phyloP scores from a whole-genome alignment of 1,140 invertebrate species.

The Cataglyphis hispanica region DNA sequence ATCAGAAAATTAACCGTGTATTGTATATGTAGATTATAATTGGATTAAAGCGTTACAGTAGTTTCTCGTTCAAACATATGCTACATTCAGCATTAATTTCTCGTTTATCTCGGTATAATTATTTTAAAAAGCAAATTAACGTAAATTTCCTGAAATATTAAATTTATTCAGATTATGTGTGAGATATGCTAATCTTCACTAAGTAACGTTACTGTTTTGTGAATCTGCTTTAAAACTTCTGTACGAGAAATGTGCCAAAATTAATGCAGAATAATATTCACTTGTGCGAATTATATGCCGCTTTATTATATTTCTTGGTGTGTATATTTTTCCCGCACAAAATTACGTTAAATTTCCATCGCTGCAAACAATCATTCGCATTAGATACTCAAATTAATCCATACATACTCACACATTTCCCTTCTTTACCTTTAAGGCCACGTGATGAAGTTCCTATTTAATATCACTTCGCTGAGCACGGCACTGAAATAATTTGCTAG shows the following conservation, averaged over 20 bases:
- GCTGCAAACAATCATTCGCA: neutral
- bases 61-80: neutral
- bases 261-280: conserved; percentile 14
- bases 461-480: conserved; percentile 21
- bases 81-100: conserved; percentile 22
- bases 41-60: neutral
- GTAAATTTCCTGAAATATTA: conserved; percentile 1
- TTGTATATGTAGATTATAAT: neutral
- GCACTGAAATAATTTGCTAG: conserved; percentile 56
- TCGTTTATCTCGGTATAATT: conserved; percentile 16
- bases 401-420: neutral
- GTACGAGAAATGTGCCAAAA: neutral
- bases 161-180: neutral
- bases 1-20: neutral
- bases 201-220: conserved; percentile 3
- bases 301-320: neutral
- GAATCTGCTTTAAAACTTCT: conserved; percentile 4
- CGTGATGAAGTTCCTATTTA: neutral
- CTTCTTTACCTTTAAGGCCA: conserved; percentile 3
- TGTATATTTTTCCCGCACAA: neutral
- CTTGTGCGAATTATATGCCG: too few species aligned
- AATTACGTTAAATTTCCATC: conserved; percentile 14
- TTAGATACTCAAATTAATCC: conserved; percentile 32
- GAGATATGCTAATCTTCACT: neutral
- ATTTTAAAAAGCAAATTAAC: neutral